Conservation (phyloP, 2,113 vertebrate species). For the Tragelaphus scriptus region DNA sequence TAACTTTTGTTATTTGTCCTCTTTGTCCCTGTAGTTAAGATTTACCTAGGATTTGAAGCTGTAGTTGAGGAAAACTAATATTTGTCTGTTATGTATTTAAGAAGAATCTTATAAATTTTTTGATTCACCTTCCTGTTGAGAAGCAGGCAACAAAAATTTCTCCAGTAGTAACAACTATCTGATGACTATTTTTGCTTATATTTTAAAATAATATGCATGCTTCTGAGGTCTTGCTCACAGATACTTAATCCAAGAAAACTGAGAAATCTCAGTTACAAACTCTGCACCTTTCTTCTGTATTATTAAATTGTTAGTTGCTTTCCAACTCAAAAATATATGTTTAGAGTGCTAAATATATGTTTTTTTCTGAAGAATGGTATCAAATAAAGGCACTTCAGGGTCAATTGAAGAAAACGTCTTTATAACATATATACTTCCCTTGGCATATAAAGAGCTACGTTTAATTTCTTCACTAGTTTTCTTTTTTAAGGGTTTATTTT, state of each 20-base stretch:
- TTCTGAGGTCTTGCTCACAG: not conserved
- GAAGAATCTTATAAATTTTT: constrained; percentile 13
- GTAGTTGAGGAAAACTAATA: not conserved
- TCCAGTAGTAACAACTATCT: not conserved
- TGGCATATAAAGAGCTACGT: not conserved
- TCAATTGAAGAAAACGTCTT: not conserved
- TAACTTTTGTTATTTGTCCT: not conserved
- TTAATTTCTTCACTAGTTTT: not conserved
- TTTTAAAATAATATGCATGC: constrained; percentile 33
- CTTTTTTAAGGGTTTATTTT: constrained; percentile 24
- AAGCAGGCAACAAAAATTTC: constrained; percentile 13
- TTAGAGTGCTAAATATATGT: not conserved
- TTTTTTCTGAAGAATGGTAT: not conserved
- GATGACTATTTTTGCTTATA: not conserved
- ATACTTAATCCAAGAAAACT: not conserved
- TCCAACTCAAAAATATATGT: not conserved
- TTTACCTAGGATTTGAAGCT: constrained; percentile 36
- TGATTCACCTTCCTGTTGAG: not conserved
- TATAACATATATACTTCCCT: not conserved
- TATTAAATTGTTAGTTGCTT: not conserved
- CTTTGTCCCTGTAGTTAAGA: not conserved
- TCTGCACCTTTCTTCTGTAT: not conserved
- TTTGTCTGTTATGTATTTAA: not conserved
- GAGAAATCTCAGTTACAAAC: constrained; percentile 19
- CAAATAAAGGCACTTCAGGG: not conserved